A percentile compares a stretch with the other conserved stretches of the same genome.
Conservation (phyloP, 2,113 vertebrate genomes). For the Chlamydotis undulata region DNA sequence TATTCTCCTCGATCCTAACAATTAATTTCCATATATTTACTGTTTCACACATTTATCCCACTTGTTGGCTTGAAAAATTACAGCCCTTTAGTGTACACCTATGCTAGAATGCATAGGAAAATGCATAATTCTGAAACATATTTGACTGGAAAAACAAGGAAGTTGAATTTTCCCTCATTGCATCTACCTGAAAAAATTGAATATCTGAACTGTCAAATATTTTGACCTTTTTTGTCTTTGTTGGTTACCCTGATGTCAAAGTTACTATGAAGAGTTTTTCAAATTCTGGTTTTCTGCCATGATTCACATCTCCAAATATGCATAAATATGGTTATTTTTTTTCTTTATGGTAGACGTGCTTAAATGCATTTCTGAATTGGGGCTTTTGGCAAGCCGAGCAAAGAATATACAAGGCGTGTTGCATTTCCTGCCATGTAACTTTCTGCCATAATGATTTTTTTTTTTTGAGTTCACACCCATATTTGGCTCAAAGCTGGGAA, state of each 20-base stretch:
- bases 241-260: not conserved
- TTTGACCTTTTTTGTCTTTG: not conserved
- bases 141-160: not conserved
- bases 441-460: not conserved
- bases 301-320: not conserved
- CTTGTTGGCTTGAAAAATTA: not conserved
- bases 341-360: not conserved
- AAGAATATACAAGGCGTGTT: not conserved
- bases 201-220: not conserved
- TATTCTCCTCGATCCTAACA: not conserved
- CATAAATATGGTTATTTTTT: not conserved
- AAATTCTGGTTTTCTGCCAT: not conserved
- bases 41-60: not conserved
- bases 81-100: not conserved
- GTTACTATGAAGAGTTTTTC: not conserved
- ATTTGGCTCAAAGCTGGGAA: not conserved
- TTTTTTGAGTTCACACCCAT: not conserved
- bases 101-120: not conserved
- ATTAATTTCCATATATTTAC: not conserved
- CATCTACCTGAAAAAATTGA: not conserved
- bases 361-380: not conserved
- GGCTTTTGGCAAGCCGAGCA: not conserved
- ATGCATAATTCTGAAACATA: not conserved
- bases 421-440: not conserved
- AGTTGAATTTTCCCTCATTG: not conserved